Evolutionary conservation across 1,140 invertebrate species (phyloP).

Genomic region (Homalodisca vitripennis): DNA sequence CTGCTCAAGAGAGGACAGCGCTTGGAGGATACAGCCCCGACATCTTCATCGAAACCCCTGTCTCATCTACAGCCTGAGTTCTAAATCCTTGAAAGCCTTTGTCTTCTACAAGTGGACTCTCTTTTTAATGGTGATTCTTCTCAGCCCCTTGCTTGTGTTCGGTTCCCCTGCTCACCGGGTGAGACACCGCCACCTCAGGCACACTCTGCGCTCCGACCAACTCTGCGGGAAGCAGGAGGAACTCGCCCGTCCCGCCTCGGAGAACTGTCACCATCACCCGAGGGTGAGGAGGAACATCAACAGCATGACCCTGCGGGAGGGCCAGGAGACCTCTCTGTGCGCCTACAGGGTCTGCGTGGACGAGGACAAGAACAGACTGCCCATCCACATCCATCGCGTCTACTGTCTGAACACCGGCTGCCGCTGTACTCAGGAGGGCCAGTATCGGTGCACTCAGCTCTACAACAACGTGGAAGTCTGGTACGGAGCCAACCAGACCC

Average conservation of each 20-base stretch:
- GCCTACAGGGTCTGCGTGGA: constrained; percentile 1
- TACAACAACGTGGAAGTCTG: constrained; percentile 10
- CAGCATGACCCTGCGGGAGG: background rate
- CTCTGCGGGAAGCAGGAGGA: background rate
- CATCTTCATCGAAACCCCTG: too few relatives aligned
- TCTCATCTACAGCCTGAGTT: too few relatives aligned
- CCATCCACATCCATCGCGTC: background rate
- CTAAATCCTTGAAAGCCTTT: too few relatives aligned
- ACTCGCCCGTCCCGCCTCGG: background rate
- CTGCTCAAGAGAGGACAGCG: too few relatives aligned
- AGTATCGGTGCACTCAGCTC: background rate
- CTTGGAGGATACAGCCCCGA: too few relatives aligned
- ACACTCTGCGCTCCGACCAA: background rate
- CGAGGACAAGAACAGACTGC: background rate
- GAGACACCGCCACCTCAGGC: background rate
- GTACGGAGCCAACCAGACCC: too few relatives aligned
- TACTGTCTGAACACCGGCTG: background rate
- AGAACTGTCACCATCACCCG: background rate
- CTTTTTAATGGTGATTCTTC: too few relatives aligned
- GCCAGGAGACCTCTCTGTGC: background rate
- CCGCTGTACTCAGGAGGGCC: background rate
- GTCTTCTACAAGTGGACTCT: too few relatives aligned
- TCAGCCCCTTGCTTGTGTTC: too few relatives aligned
- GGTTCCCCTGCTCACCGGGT: background rate
- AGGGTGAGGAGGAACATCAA: background rate